Percentiles rank a stretch among this genome's conserved stretches.
Evolutionary conservation across 2,797 vertebrate genomes (phyloP).

Genomic region (Peromyscus eremicus): DNA sequence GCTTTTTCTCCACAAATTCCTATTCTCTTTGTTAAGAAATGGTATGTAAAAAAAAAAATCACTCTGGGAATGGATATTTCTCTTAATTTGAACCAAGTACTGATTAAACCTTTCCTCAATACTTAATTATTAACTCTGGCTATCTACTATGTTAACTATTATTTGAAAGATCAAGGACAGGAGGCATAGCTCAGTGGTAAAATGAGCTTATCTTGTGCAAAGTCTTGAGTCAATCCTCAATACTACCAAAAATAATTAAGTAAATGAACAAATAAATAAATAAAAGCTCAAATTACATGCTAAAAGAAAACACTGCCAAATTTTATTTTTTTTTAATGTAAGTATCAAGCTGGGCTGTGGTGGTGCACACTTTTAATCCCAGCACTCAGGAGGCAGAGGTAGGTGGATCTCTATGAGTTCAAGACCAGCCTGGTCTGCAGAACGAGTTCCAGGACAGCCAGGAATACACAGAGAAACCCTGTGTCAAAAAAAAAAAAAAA

Average conservation of each 20-base stretch:
- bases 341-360: not conserved
- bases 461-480: too few relatives aligned
- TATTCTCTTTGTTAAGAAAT: constrained; percentile 48
- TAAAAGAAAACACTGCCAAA: constrained; percentile 47
- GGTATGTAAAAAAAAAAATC: constrained; percentile 9
- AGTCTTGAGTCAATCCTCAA: not conserved
- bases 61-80: not conserved
- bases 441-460: too few relatives aligned
- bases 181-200: not conserved
- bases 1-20: not conserved
- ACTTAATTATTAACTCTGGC: constrained; percentile 23
- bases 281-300: not conserved
- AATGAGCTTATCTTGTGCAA: not conserved
- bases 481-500: too few relatives aligned
- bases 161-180: not conserved
- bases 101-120: constrained; percentile 43
- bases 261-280: not conserved
- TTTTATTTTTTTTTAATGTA: not conserved
- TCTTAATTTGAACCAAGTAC: constrained; percentile 36
- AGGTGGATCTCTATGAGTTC: too few relatives aligned
- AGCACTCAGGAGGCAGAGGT: too few relatives aligned
- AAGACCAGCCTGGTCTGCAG: too few relatives aligned
- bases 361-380: too few relatives aligned
- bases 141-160: not conserved
- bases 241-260: not conserved